A percentile compares a stretch with the other conserved stretches of the same genome.
phyloP scores from a whole-genome alignment of 2,113 vertebrate genomes.

The Puffinus mauretanicus region DNA sequence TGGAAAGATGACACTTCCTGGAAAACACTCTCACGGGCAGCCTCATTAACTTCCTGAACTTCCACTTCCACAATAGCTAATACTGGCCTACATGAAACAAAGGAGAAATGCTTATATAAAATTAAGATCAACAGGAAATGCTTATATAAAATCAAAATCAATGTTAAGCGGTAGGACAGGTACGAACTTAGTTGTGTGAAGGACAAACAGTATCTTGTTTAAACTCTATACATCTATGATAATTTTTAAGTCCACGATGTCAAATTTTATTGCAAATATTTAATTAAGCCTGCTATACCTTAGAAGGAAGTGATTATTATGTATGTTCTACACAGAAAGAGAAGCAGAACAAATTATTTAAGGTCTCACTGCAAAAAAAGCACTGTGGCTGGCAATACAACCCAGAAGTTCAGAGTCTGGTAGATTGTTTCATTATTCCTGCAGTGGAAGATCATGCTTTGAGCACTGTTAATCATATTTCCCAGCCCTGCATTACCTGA shows the following conservation, averaged over 20 bases:
- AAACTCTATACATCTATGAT: not conserved
- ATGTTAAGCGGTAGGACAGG: not conserved
- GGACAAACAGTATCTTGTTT: not conserved
- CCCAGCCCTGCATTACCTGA: not conserved
- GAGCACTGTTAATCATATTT: not conserved
- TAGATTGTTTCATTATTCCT: not conserved
- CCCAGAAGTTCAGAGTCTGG: not conserved
- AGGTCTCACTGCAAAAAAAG: not conserved
- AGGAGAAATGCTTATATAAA: not conserved
- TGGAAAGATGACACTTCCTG: conserved; percentile 81
- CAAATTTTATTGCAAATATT: not conserved
- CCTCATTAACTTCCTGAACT: conserved; percentile 76
- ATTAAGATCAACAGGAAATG: not conserved
- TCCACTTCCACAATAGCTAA: conserved; percentile 82
- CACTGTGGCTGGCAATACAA: not conserved
- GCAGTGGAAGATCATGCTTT: not conserved
- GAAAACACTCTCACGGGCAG: conserved; percentile 77
- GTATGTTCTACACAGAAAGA: not conserved
- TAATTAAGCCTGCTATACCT: not conserved
- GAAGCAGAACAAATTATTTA: not conserved
- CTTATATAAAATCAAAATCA: not conserved
- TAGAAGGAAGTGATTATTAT: not conserved
- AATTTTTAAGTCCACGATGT: not conserved
- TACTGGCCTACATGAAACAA: conserved; percentile 72
- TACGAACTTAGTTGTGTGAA: not conserved